Percentiles rank a stretch among this genome's conserved stretches.
These are phyloP conservation scores for Drosophila cracens DNA, from an alignment of 2,888 invertebrate genomes.

Conservation along the genomic window DNA sequence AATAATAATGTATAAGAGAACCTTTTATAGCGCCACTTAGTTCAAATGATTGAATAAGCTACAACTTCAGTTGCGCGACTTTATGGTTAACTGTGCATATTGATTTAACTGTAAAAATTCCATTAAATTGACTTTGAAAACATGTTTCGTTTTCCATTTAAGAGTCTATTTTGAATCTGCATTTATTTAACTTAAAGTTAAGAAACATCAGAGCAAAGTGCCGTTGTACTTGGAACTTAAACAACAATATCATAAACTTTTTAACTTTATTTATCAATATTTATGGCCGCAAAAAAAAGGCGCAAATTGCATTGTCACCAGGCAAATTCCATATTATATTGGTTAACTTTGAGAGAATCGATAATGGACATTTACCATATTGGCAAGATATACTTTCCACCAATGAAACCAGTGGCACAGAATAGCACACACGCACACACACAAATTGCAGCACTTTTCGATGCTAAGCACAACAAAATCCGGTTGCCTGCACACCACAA, in stretches of 20 bases:
- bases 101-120: neutral
- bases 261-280: constrained; percentile 3
- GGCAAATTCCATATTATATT: neutral
- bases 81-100: constrained; percentile 18
- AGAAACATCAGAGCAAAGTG: neutral
- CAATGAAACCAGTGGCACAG: constrained; percentile 19
- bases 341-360: neutral
- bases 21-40: constrained; percentile 30
- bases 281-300: neutral
- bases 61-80: neutral
- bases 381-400: neutral
- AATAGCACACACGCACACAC: constrained; percentile 12
- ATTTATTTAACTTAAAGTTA: neutral
- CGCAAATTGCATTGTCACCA: neutral
- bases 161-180: neutral
- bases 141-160: neutral
- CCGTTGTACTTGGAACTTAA: too few relatives aligned
- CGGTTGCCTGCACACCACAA: constrained; percentile 61
- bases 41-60: constrained; percentile 34
- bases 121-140: neutral
- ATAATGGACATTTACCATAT: constrained; percentile 31
- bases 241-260: neutral
- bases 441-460: constrained; percentile 47
- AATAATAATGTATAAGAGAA: neutral
- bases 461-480: constrained; percentile 59